Evolutionary conservation across 2,888 invertebrate species (phyloP), one percentile per base, ranked within the genome.

Genomic region (Drosophila sordidapex): DNA sequence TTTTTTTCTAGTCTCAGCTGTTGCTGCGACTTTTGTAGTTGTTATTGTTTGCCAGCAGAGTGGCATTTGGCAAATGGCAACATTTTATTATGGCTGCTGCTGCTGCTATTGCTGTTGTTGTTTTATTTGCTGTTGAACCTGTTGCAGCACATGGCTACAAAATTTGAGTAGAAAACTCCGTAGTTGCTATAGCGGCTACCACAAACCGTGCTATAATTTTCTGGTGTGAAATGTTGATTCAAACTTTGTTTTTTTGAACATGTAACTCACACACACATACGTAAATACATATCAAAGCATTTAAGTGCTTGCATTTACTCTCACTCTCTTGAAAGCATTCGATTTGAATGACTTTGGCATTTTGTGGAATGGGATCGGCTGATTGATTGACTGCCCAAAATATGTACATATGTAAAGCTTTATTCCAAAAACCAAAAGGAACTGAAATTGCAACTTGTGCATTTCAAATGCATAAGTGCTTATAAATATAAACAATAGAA

Each of bases 41-140:
- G 63, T 25, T 69, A 46, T 31, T 65, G 40, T 27, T 31, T 65
- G 56, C 25, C 67, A 64, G 56, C 60, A 69, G 51, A 77, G 67
- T 85, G 86, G 90, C 90, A 87, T 87, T 87, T 87, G 71, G 74
- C 74, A 80, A 87, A 87, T 87, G 86, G 86, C 90, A 90, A 70
- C 87, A 75, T 88, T 85, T 83, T 57, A 64, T 70, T 79, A 61
- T 74, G 63, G 53, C 57, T 56, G 64, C 38, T 78, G 68, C 52
- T 29, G 7, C 7, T 29, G 29, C 29, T 29, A 2, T 1, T 51
- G 3, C 66, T 66, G 68, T 54, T 70, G 52, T 46, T 69, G 54
- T 5, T 25, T 58, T 51, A 21, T 40, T 15, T 57, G 57, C 21
- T 40, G 71, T 54, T 85, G 74, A 89, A 84, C 87, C 89, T 89